These are phyloP conservation scores for Heterohyrax brucei DNA, from an alignment of 2,797 vertebrate genomes.

Conservation along the genomic window DNA sequence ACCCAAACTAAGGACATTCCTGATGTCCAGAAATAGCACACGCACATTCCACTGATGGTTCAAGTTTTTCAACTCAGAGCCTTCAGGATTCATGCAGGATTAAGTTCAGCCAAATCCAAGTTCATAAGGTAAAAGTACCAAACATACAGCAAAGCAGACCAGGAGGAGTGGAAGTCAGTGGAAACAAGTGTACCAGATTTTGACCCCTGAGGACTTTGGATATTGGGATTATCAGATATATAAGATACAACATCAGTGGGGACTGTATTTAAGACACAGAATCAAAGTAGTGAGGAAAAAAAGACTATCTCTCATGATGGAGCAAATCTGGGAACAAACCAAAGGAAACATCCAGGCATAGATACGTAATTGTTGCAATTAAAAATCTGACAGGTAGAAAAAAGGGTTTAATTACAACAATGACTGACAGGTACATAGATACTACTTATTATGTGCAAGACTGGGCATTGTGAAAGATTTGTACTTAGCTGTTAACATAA, in stretches of 20 bases:
- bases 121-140: neutral
- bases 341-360: neutral
- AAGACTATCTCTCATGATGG: neutral
- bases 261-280: neutral
- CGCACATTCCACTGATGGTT: neutral
- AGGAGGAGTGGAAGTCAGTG: neutral
- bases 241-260: neutral
- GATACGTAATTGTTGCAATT: neutral
- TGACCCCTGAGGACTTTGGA: neutral
- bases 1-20: neutral
- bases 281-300: slow-evolving; percentile 33
- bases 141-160: neutral
- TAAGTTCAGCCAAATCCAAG: slow-evolving; percentile 15
- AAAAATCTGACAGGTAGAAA: slow-evolving; percentile 12
- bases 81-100: neutral
- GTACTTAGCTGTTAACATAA: too few species aligned
- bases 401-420: neutral
- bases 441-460: neutral
- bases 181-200: neutral
- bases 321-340: slow-evolving; percentile 15
- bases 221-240: neutral
- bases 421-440: neutral
- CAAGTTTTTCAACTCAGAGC: neutral
- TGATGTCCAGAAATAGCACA: neutral
- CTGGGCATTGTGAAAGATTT: too few species aligned